Evolutionary conservation across 1,140 invertebrate genomes (phyloP).

Genomic region (Caenorhabditis briggsae): DNA sequence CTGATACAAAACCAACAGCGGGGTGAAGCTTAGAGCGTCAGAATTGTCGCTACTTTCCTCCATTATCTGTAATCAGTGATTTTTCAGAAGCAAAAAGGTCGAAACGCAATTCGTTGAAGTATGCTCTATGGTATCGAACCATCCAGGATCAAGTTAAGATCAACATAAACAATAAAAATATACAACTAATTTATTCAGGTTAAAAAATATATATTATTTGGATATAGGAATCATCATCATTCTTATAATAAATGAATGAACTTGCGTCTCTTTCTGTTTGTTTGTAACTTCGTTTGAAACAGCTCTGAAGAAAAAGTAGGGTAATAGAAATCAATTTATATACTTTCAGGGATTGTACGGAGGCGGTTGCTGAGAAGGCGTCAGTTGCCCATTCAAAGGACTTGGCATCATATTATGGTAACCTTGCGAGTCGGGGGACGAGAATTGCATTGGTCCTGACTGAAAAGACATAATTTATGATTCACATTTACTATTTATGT

Average conservation of each 20-base stretch:
- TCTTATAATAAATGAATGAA: no score
- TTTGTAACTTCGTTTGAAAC: no score
- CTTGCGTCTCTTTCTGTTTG: no score
- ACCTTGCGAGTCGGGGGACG: neutral
- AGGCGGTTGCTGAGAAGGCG: neutral
- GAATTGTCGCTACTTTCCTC: slow-evolving; percentile 56
- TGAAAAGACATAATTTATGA: neutral
- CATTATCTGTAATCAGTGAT: neutral
- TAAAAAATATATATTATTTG: no score
- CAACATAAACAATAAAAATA: no score
- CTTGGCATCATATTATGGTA: slow-evolving; percentile 7
- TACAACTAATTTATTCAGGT: no score
- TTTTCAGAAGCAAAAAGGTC: no score
- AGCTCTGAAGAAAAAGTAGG: neutral
- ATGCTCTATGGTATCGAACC: no score
- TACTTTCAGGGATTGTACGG: slow-evolving; percentile 24
- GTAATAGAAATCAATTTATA: slow-evolving; percentile 10
- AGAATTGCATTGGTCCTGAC: neutral
- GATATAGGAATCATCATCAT: no score
- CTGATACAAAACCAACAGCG: slow-evolving; percentile 54
- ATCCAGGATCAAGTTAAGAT: no score
- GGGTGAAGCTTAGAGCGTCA: slow-evolving; percentile 66
- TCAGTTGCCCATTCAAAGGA: neutral
- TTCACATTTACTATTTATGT: neutral
- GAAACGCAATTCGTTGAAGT: no score